Conservation (phyloP, 1,140 invertebrate species). For the Limonius californicus region DNA sequence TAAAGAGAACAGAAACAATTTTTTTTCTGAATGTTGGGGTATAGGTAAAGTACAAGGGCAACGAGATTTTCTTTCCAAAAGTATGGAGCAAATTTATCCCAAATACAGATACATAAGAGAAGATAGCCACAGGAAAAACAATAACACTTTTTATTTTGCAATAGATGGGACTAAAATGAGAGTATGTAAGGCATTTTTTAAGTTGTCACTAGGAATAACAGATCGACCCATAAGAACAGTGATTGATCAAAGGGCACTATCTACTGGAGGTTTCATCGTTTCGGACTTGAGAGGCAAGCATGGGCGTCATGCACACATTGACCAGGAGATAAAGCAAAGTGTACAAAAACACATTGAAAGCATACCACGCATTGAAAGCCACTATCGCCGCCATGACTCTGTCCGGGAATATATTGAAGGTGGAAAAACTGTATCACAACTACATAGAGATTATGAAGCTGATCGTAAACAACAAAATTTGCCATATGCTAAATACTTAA, state of each 20-base stretch:
- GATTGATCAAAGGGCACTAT: background rate
- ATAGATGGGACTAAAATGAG: background rate
- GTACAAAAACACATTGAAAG: background rate
- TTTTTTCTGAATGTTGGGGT: too few species aligned
- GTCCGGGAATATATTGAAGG: conserved; percentile 8
- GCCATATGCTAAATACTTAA: conserved; percentile 15
- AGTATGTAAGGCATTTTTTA: too few species aligned
- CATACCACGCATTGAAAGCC: conserved; percentile 2
- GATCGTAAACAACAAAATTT: conserved; percentile 19
- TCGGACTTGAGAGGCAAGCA: background rate
- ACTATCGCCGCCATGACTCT: background rate
- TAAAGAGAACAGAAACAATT: background rate
- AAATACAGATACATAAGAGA: too few species aligned
- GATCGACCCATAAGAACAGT: conserved; percentile 14
- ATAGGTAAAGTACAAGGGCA: background rate
- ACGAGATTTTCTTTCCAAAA: background rate
- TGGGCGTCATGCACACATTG: background rate
- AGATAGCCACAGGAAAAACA: background rate
- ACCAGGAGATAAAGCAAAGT: background rate
- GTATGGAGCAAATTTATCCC: background rate
- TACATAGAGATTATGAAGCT: background rate
- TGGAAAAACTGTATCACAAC: background rate
- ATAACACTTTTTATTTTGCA: background rate
- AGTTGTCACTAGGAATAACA: conserved; percentile 11
- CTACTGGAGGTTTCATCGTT: background rate